Percentiles rank a stretch among this genome's conserved stretches.
phyloP scores from a whole-genome alignment of 30 jellyfish, hydroid and myxozoan genomes.

The Clytia hemisphaerica region DNA sequence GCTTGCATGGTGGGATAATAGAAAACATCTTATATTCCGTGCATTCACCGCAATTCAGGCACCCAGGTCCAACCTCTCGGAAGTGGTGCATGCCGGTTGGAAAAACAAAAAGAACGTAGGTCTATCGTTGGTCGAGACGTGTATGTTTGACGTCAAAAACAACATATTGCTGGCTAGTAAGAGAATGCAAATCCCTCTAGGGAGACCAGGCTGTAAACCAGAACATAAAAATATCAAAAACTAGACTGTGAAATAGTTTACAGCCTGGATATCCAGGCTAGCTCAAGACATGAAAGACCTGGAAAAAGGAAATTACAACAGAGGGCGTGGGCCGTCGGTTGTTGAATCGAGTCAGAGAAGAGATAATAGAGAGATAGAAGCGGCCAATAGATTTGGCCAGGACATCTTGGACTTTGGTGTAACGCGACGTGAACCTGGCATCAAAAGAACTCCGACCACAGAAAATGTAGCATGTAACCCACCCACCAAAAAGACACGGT shows the following conservation, averaged over 20 bases:
- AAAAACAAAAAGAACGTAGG: background rate
- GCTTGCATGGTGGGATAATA: constrained; percentile 1
- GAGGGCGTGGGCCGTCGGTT: background rate
- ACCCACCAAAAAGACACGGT: no score
- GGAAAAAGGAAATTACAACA: no score
- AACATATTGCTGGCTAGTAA: background rate
- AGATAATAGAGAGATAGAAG: background rate
- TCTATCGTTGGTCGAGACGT: background rate
- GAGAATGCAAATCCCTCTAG: background rate
- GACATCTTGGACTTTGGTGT: constrained; percentile 8
- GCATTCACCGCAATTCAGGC: background rate
- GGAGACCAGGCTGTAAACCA: no score
- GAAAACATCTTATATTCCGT: background rate
- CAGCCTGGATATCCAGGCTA: no score
- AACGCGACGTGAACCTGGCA: no score
- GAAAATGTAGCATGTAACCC: no score
- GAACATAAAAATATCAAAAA: no score
- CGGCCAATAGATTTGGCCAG: background rate
- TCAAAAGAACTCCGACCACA: no score
- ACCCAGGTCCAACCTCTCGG: background rate
- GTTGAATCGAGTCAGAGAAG: background rate
- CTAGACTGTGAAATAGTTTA: no score
- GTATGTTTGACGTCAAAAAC: background rate
- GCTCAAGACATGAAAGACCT: background rate
- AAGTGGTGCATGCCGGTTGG: constrained; percentile 8